A percentile compares a stretch with the other conserved stretches of the same genome.
These are phyloP conservation scores for Trematomus loennbergii DNA, from an alignment of 2,113 vertebrate species.

Conservation along the genomic window DNA sequence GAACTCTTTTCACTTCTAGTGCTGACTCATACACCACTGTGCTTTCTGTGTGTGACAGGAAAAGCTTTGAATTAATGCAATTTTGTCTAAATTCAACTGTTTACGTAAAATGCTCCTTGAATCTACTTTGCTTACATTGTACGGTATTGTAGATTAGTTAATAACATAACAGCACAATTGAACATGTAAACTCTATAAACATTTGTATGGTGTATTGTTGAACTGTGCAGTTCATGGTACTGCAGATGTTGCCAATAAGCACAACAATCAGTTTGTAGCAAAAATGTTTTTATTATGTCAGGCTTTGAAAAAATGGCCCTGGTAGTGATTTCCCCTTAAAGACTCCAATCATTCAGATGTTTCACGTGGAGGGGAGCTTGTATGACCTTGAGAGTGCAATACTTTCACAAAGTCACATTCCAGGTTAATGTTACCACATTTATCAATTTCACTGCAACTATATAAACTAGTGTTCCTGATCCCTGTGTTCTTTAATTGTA, in stretches of 20 bases:
- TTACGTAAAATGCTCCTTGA: background rate
- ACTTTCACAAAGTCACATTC: background rate
- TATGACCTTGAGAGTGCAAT: background rate
- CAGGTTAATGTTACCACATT: background rate
- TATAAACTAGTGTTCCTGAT: background rate
- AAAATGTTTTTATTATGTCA: constrained; percentile 48
- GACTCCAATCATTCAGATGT: background rate
- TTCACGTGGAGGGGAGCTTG: background rate
- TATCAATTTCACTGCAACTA: background rate
- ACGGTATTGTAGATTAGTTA: constrained; percentile 47
- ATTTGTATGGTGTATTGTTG: background rate
- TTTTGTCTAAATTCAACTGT: constrained; percentile 27
- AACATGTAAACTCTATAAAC: background rate
- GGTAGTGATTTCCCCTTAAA: constrained; percentile 30
- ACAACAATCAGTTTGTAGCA: constrained; percentile 30
- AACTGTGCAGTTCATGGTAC: background rate
- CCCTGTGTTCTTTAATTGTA: background rate
- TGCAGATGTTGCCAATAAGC: background rate
- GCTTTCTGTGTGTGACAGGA: constrained; percentile 17
- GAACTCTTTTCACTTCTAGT: constrained; percentile 3
- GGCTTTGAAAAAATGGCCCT: constrained; percentile 35
- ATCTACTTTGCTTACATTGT: constrained; percentile 39
- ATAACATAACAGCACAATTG: constrained; percentile 58
- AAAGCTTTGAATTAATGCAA: constrained; percentile 8
- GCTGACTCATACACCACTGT: constrained; percentile 20